Percentiles rank a stretch among this genome's conserved stretches.
Conservation (phyloP, 92 coral and sea anemone species). For the Palythoa grandis region DNA sequence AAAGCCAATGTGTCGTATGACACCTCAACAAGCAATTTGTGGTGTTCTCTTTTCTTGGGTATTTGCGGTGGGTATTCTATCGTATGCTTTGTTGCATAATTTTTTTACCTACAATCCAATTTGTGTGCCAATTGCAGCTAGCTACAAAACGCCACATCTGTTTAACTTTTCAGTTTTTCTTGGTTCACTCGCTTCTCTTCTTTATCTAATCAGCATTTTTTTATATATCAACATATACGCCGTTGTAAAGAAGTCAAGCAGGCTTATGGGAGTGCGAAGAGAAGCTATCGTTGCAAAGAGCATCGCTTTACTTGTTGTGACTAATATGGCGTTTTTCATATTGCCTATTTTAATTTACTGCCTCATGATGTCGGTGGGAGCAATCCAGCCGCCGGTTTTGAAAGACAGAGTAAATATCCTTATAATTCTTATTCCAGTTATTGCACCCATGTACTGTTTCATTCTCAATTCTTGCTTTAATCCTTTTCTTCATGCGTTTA, state of each 20-base stretch:
- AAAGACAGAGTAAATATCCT: neutral
- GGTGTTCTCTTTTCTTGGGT: constrained; percentile 14
- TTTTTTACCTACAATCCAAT: constrained; percentile 18
- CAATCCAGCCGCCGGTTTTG: neutral
- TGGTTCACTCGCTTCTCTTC: neutral
- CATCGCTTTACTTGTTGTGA: constrained; percentile 22
- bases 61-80: neutral
- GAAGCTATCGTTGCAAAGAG: constrained; percentile 15
- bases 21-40: neutral
- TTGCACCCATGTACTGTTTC: constrained; percentile 24
- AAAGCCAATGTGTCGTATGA: constrained; percentile 12
- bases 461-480: constrained; percentile 21
- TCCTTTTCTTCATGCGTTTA: constrained; percentile 36
- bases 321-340: constrained; percentile 33
- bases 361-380: neutral
- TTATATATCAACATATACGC: constrained; percentile 17
- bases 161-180: constrained; percentile 29
- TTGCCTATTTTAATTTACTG: constrained; percentile 12
- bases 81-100: constrained; percentile 1
- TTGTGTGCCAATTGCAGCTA: constrained; percentile 24
- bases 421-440: constrained; percentile 17
- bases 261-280: constrained; percentile 21
- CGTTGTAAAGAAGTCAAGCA: constrained; percentile 29
- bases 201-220: constrained; percentile 11
- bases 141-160: neutral